Evolutionary conservation across 2,888 invertebrate species (phyloP), one percentile per base, ranked within the genome.

Genomic region (Myopa testacea): DNA sequence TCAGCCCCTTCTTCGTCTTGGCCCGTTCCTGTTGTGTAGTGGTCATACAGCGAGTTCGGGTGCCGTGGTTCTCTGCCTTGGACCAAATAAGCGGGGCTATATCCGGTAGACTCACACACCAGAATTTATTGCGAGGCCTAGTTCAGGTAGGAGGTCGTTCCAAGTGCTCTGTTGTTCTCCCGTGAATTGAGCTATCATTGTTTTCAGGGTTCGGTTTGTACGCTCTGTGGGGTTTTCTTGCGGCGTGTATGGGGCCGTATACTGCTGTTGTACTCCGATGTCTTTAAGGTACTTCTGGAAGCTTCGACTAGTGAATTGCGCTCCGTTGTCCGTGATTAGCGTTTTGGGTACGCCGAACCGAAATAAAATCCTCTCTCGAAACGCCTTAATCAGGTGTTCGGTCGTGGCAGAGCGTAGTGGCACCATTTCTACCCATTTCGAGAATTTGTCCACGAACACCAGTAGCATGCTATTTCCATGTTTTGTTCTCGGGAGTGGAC

Each of bases 141-240:
- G 7, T 40, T 68, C 63, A 26, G 34, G 68, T 38, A 68, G n/a
- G 5, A 4, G 38, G 37, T 68, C 45, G 16, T 38, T 40, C 50
- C 68, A 45, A 4, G 4, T 38, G 6, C 14, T 7, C 6, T 68
- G 68, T n/a, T 68, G 58, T 3, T 72, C 6, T 16, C 40, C 16
- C 12, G 16, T 40, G 6, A 68, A n/a, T 26, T 75, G 75, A 4
- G 75, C 75, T 4, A 75, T 55, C 40, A 73, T 73, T n/a, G 62
- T 60, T 52, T 73, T 73, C 7, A 73, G 14, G n/a, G 73, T 73
- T 12, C 75, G 52, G 40, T 75, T 75, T 3, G 75, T 14, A 10
- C 75, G 12, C 26, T 75, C 75, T 4, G 75, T 67, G 12, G 75
- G 67, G 40, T 75, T 75, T 52, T 75, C 73, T 50, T 73, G 63